phyloP scores from a whole-genome alignment of 2,888 invertebrate species.

The Caenorhabditis afra region DNA sequence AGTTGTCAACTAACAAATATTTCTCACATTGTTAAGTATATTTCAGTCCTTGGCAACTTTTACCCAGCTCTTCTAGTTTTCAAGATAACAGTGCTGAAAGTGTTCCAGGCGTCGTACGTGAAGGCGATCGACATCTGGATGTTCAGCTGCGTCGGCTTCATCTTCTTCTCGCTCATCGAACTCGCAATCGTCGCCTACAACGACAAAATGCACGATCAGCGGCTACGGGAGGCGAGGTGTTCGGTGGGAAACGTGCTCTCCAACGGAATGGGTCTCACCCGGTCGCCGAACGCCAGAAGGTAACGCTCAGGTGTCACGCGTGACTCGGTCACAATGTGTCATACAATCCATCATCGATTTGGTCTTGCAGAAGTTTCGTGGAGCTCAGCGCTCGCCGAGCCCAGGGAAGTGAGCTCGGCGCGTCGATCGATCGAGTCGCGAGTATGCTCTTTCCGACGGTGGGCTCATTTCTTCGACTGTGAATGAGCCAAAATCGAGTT shows the following conservation, averaged over 20 bases:
- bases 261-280: constrained; percentile 44
- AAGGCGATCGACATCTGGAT: constrained; percentile 80
- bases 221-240: constrained; percentile 54
- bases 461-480: constrained; percentile 8
- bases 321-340: background rate
- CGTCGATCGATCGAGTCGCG: constrained; percentile 74
- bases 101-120: constrained; percentile 76
- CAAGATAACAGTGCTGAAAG: too few species aligned
- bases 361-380: constrained; percentile 53
- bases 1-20: too few species aligned
- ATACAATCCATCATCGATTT: background rate
- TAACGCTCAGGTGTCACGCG: too few species aligned
- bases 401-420: constrained; percentile 73
- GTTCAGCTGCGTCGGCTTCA: constrained; percentile 75
- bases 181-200: constrained; percentile 79
- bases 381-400: constrained; percentile 53
- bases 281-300: background rate
- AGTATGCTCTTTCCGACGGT: constrained; percentile 77
- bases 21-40: too few species aligned
- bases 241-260: constrained; percentile 45
- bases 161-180: constrained; percentile 76
- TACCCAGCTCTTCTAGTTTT: too few species aligned
- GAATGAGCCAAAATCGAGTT: constrained; percentile 7
- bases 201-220: constrained; percentile 78
- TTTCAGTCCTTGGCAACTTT: too few species aligned